Evolutionary conservation across 37 sponge, comb jelly and placozoan species (phyloP).

Genomic region (Ephydatia muelleri): DNA sequence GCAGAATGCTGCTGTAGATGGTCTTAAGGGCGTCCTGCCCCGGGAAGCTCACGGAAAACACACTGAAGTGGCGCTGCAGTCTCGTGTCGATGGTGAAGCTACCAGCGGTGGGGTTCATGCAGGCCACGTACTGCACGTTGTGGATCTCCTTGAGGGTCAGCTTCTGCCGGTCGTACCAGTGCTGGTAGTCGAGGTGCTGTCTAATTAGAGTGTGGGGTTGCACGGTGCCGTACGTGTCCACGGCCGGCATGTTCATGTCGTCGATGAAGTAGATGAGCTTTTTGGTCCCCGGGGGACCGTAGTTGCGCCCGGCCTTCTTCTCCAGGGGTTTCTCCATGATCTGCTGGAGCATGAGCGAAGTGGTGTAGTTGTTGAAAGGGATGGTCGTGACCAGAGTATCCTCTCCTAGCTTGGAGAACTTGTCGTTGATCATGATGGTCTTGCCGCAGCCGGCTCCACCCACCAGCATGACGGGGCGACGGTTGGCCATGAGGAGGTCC

Average conservation of each 20-base stretch:
- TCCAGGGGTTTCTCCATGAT: constrained; percentile 99
- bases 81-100: constrained; percentile 99
- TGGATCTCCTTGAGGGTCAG: constrained; percentile 94
- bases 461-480: constrained; percentile 96
- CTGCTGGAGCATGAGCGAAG: constrained; percentile 89
- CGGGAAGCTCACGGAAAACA: constrained; percentile 97
- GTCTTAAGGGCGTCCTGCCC: constrained; percentile 82
- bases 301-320: constrained; percentile 98
- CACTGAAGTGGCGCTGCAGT: constrained; percentile 98
- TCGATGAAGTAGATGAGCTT: constrained; percentile 98
- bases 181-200: constrained; percentile 96
- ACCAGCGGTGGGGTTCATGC: constrained; percentile 99
- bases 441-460: constrained; percentile 98
- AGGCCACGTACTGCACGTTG: constrained; percentile 97
- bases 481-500: constrained; percentile 85
- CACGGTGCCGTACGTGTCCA: constrained; percentile 98
- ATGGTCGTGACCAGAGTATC: constrained; percentile 83
- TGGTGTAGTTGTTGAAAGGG: constrained; percentile 99
- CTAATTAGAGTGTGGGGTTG: constrained; percentile 96
- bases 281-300: constrained; percentile 97
- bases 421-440: constrained; percentile 94
- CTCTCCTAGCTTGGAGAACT: constrained; percentile 63
- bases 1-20: constrained; percentile 91
- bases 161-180: constrained; percentile 98
- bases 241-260: constrained; percentile 99